phyloP scores from a whole-genome alignment of 2,797 vertebrate genomes.

The Platalea minor region DNA sequence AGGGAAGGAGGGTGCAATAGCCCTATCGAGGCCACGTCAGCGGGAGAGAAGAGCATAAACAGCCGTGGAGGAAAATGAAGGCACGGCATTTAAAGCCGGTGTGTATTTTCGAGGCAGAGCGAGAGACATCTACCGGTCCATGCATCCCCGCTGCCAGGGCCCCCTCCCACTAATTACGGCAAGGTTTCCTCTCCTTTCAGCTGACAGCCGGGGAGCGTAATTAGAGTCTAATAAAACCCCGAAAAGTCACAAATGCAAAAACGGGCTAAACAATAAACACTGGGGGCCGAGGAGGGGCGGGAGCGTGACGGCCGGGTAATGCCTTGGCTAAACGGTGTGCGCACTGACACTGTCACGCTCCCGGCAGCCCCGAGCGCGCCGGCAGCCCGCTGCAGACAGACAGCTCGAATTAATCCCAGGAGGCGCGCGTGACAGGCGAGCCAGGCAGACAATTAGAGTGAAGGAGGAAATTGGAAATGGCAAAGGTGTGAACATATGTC shows the following conservation, averaged over 20 bases:
- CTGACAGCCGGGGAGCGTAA: conserved; percentile 74
- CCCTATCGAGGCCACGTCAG: not conserved
- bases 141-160: conserved; percentile 27
- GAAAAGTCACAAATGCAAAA: conserved; percentile 67
- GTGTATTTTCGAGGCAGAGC: conserved; percentile 45
- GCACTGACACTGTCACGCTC: conserved; percentile 89
- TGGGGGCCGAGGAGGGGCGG: conserved; percentile 47
- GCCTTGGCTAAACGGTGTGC: conserved; percentile 84
- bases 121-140: conserved; percentile 70
- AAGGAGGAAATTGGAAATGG: conserved; percentile 95
- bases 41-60: not conserved
- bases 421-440: conserved; percentile 95
- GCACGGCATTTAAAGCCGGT: conserved; percentile 32
- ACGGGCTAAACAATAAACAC: conserved; percentile 71
- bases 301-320: conserved; percentile 79
- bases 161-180: conserved; percentile 70
- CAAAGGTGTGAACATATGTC: conserved; percentile 98
- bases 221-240: conserved; percentile 74
- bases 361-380: conserved; percentile 88
- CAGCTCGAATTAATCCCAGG: conserved; percentile 98
- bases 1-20: not conserved
- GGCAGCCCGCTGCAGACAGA: conserved; percentile 93
- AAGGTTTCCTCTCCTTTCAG: conserved; percentile 58
- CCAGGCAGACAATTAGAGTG: conserved; percentile 97
- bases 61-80: conserved; percentile 23